These are phyloP conservation scores for Clunio marinus DNA, from an alignment of 2,888 invertebrate species.

Conservation along the genomic window DNA sequence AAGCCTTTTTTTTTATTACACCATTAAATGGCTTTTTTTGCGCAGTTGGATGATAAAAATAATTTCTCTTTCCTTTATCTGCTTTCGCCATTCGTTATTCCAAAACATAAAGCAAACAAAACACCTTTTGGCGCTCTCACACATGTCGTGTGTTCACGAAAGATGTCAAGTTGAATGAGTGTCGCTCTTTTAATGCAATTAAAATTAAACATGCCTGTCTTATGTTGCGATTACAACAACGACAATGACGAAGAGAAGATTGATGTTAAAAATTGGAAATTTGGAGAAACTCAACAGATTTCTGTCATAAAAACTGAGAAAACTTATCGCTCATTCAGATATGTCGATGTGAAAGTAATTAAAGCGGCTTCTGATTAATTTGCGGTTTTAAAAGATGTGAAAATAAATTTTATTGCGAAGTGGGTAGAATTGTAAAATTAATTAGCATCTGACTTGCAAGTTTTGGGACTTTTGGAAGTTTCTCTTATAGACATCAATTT, in stretches of 20 bases:
- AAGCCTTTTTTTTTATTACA: not conserved
- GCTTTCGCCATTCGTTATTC: not conserved
- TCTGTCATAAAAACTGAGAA: not conserved
- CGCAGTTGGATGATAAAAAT: conserved; percentile 16
- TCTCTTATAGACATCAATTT: too few relatives aligned
- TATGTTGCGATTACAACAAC: not conserved
- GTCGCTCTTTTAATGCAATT: not conserved
- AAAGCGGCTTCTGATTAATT: too few relatives aligned
- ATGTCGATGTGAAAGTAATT: not conserved
- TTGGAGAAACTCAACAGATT: not conserved
- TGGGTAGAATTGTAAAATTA: too few relatives aligned
- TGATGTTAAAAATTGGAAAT: conserved; percentile 7
- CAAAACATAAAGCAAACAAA: not conserved
- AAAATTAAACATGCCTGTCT: not conserved
- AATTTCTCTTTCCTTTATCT: conserved; percentile 7
- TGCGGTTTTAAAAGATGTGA: too few relatives aligned
- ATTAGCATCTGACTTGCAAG: too few relatives aligned
- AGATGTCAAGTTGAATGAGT: conserved; percentile 14
- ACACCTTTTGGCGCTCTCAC: conserved; percentile 12
- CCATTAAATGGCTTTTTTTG: not conserved
- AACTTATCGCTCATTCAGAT: not conserved
- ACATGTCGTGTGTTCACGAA: not conserved
- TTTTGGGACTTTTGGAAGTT: too few relatives aligned
- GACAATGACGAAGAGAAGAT: not conserved
- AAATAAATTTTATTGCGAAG: too few relatives aligned